Percentiles rank a stretch among this genome's conserved stretches.
These are phyloP conservation scores for Muschampia plurimacula DNA, from an alignment of 2,888 invertebrate genomes.

Conservation along the genomic window DNA sequence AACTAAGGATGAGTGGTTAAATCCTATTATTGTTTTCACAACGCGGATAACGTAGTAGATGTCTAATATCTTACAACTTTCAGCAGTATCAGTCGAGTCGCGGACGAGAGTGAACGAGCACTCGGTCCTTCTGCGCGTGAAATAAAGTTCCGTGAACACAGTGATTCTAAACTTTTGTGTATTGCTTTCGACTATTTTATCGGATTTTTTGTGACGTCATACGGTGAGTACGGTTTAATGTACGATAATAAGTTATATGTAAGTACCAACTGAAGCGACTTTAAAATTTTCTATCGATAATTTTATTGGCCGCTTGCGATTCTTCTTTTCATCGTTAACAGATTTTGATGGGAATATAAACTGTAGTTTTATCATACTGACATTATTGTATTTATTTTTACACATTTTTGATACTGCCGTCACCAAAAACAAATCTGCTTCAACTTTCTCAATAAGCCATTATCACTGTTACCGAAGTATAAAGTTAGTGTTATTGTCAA, in stretches of 20 bases:
- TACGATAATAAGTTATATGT: conserved; percentile 1
- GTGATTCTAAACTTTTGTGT: conserved; percentile 25
- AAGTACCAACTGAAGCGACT: not conserved
- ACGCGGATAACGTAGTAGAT: not conserved
- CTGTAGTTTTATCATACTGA: too few species aligned
- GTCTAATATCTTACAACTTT: conserved; percentile 5
- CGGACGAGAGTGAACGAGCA: not conserved
- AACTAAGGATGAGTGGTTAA: not conserved
- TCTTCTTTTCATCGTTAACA: not conserved
- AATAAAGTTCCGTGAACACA: conserved; percentile 15
- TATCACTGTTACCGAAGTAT: too few species aligned
- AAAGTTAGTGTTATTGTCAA: too few species aligned
- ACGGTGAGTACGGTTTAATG: conserved; percentile 20
- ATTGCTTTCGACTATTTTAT: conserved; percentile 11
- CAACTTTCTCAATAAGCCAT: too few species aligned
- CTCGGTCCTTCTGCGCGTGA: not conserved
- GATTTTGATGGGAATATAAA: not conserved
- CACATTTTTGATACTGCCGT: too few species aligned
- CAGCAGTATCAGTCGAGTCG: conserved; percentile 24
- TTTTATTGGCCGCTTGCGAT: not conserved
- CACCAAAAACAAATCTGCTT: too few species aligned
- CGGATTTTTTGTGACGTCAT: conserved; percentile 17
- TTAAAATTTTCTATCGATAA: conserved; percentile 20
- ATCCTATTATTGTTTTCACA: not conserved
- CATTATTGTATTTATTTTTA: too few species aligned